Base-by-base conservation (phyloP, 1,140 invertebrate species). In the Drosophila baimaii region DNA sequence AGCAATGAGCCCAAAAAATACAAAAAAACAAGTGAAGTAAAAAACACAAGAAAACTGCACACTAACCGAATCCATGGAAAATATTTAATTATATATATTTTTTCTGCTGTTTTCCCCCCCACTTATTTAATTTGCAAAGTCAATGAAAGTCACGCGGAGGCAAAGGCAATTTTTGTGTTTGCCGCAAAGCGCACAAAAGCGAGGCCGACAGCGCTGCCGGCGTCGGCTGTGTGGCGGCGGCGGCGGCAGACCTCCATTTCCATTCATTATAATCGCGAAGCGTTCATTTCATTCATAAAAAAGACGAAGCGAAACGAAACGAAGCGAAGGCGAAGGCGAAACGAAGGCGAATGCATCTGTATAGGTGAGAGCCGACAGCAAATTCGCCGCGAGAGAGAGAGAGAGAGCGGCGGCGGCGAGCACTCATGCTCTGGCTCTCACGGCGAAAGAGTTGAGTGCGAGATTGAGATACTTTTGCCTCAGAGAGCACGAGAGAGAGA, bases 281-380 rank as follows among this genome's bases (percentile, higher is more conserved):
- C 75, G 77, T 65, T 84, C 73, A 66, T 57, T 88, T 88, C 84
- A 88, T 88, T 88, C 84, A 88, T 88, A 88, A 89, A 88, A 88
- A 89, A 81, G 73, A 71, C 72, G 72, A 65, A 86, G 79, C 71
- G 75, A 82, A 86, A 76, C 76, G 77, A 72, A 81, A 77, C 82
- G 76, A 66, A 61, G 54, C 52, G 52, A 68, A 51, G 49, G 44
- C 41, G 58, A 82, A 82, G 43, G 51, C 37, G 29, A 55, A 63
- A 55, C 61, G 58, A 75, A 55, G 65, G 65, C 65, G 61, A 65
- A 23, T 65, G 46, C 33, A 68, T 68, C 59, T 68, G 64, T 68
- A 25, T 64, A 27, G 33, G 65, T 68, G 27, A 33, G 33, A 35
- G 39, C 3, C 13, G 7, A 10, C n/a, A 29, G 56, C 52, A 10